A percentile compares a stretch with the other conserved stretches of the same genome.
Evolutionary conservation across 2,797 vertebrate genomes (phyloP).

Genomic region (Streptopelia turtur): DNA sequence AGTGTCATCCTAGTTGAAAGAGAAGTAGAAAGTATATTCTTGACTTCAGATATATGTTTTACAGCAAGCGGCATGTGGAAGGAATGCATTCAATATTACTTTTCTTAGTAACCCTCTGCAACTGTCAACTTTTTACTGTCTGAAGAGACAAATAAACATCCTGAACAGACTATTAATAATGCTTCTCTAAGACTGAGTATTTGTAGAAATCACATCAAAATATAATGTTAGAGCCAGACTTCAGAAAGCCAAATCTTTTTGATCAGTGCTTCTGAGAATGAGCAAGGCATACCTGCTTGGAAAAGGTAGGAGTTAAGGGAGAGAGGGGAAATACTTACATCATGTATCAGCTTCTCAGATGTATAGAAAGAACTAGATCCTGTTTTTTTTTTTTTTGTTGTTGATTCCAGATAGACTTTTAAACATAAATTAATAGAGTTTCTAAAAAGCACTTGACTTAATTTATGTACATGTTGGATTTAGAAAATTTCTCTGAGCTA

Average conservation of each 20-base stretch:
- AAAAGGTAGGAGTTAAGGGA: not conserved
- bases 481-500: not conserved
- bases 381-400: not conserved
- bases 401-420: not conserved
- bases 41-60: not conserved
- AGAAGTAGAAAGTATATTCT: not conserved
- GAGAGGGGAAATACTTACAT: not conserved
- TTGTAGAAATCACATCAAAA: not conserved
- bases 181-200: not conserved
- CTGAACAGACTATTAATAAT: not conserved
- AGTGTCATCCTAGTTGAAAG: not conserved
- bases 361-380: not conserved
- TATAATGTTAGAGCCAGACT: not conserved
- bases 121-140: not conserved
- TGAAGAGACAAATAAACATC: not conserved
- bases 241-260: not conserved
- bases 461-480: not conserved
- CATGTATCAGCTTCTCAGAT: not conserved
- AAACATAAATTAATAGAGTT: not conserved
- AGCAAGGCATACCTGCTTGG: not conserved
- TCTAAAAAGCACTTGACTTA: not conserved
- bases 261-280: not conserved
- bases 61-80: not conserved
- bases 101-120: not conserved
- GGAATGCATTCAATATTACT: not conserved